Evolutionary conservation across 2,888 invertebrate species (phyloP), one percentile per base, ranked within the genome.

Genomic region (Phrixothrix hirtus): DNA sequence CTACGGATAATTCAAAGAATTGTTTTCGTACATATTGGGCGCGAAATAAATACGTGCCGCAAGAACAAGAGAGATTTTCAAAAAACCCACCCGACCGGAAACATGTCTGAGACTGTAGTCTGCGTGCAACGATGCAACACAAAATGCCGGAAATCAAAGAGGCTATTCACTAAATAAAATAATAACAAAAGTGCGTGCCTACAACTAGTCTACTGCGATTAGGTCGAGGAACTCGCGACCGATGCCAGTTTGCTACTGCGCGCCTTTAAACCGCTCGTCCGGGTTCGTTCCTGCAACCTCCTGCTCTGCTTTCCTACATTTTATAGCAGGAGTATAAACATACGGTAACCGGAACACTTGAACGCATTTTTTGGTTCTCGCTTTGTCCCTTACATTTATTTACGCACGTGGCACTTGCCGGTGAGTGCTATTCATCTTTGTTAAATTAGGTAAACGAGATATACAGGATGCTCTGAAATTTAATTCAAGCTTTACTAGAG

Each of bases 181-280:
- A 41, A 49, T 47, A 50, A 60, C 43, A 55, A 57, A 57, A 50
- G 57, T 60, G 58, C 62, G 58, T 63, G 59, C 55, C 54, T 59
- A 58, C 54, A 48, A 51, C 57, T 59, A 57, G 51, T 53, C 59
- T 56, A 59, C 58, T 32, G 59, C 44, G 59, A 61, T 63, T 63
- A 62, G 64, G 62, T 65, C 65, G 62, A 61, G 58, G 64, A 51
- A 58, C 63, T 55, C 54, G 45, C 46, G 49, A 46, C 55, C 50
- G 50, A 21, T 36, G 55, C 25, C 34, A 21, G 42, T 36, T 41
- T 44, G 46, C 49, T 55, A 55, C 55, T 55, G 45, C 55, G 55
- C 48, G 37, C 12, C 41, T 25, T 17, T 29, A 37, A 41, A 34
- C 16, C 41, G 29, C 32, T 36, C 26, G 42, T 48, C 34, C 35